These are phyloP conservation scores for Dicranocentrus wangi DNA, from an alignment of 2,888 invertebrate species.

Conservation along the genomic window DNA sequence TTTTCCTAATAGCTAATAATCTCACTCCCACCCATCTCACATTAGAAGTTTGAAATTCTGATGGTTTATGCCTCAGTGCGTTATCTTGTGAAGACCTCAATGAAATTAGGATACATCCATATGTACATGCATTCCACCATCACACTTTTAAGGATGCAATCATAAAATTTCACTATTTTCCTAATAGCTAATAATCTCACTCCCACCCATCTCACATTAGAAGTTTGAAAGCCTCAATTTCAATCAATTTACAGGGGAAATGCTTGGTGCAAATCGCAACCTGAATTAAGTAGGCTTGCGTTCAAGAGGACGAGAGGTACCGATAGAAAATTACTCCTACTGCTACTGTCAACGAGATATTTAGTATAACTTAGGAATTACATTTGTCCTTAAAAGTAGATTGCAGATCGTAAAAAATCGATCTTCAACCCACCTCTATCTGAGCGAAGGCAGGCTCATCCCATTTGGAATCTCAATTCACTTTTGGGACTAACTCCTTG, in stretches of 20 bases:
- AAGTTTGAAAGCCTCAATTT: background rate
- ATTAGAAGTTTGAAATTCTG: too few relatives aligned
- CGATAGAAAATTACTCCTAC: constrained; percentile 37
- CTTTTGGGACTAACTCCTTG: constrained; percentile 12
- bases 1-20: too few relatives aligned
- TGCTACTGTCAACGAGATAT: constrained; percentile 61
- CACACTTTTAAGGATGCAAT: too few relatives aligned
- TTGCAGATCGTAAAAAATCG: constrained; percentile 52
- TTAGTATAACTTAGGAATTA: constrained; percentile 49
- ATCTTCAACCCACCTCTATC: constrained; percentile 50
- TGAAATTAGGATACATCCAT: too few relatives aligned
- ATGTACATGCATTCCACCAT: too few relatives aligned
- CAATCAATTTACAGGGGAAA: constrained; percentile 32
- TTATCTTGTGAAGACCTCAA: too few relatives aligned
- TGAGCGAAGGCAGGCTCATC: constrained; percentile 48
- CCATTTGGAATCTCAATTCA: constrained; percentile 48
- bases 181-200: too few relatives aligned
- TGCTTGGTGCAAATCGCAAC: constrained; percentile 43
- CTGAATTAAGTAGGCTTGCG: constrained; percentile 38
- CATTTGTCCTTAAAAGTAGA: constrained; percentile 56
- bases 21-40: constrained; percentile 4
- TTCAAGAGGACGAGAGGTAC: background rate
- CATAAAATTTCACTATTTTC: too few relatives aligned
- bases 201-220: constrained; percentile 4
- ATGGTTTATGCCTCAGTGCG: too few relatives aligned